Evolutionary conservation across 2,113 vertebrate species (phyloP).

Genomic region (Sula dactylatra): DNA sequence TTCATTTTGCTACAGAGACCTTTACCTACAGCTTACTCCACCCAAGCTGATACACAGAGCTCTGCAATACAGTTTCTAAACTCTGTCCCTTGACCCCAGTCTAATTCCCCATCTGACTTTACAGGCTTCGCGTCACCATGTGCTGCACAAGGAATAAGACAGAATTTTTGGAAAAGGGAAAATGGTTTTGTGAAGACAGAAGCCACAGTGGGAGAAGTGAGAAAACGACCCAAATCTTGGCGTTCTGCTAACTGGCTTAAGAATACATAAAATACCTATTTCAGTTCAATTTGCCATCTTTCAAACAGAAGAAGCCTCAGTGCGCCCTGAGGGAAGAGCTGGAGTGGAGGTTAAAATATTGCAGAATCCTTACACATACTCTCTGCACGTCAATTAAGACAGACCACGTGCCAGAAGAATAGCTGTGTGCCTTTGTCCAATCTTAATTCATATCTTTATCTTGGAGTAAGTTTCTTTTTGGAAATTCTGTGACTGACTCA

Average conservation of each 20-base stretch:
- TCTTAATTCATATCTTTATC: background rate
- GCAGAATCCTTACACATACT: background rate
- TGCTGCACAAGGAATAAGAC: background rate
- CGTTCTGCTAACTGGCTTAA: background rate
- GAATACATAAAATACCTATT: background rate
- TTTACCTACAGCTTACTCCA: background rate
- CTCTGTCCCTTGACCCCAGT: background rate
- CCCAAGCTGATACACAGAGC: background rate
- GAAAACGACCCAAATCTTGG: background rate
- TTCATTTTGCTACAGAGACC: background rate
- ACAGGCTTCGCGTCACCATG: background rate
- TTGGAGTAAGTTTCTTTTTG: background rate
- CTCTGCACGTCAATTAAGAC: background rate
- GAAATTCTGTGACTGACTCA: background rate
- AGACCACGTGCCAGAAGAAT: background rate
- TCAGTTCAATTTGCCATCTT: background rate
- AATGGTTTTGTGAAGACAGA: background rate
- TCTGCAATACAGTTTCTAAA: background rate
- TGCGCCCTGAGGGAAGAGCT: background rate
- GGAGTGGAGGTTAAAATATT: background rate
- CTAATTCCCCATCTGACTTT: background rate
- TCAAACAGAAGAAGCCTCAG: background rate
- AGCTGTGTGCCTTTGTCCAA: background rate
- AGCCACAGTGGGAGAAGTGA: background rate
- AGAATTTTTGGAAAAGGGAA: background rate